Conservation (phyloP, 2,888 invertebrate genomes). For the Stenodera caucasica region DNA sequence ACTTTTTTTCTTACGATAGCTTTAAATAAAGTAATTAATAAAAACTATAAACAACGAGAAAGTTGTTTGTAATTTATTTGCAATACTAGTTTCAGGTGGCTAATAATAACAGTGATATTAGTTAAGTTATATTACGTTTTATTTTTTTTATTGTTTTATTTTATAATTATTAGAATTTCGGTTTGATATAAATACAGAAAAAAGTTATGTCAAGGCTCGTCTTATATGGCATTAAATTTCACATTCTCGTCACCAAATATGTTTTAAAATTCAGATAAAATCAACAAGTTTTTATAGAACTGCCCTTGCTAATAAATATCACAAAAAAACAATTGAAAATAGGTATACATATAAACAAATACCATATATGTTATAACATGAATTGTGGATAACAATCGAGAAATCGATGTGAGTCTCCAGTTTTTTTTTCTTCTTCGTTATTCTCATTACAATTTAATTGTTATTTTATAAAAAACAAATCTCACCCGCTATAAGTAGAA, state of each 20-base stretch:
- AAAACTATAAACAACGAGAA: conserved; percentile 2
- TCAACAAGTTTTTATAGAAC: conserved; percentile 5
- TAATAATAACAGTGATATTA: conserved; percentile 9
- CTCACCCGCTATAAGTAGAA: conserved; percentile 3
- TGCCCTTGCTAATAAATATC: conserved; percentile 11
- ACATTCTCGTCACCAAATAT: conserved; percentile 4
- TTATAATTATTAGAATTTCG: neutral
- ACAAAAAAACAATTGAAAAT: neutral
- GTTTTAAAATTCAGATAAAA: conserved; percentile 7
- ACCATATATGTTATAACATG: neutral
- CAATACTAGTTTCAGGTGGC: conserved; percentile 9
- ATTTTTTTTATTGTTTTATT: neutral
- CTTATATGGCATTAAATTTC: neutral
- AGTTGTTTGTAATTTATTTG: conserved; percentile 10
- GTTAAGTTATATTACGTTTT: neutral
- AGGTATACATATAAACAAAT: neutral
- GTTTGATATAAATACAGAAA: neutral
- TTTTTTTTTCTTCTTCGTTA: neutral
- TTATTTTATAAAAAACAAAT: neutral
- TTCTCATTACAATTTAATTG: neutral
- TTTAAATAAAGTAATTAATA: neutral
- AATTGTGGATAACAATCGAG: conserved; percentile 6
- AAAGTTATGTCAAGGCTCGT: conserved; percentile 1
- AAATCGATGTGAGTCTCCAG: neutral
- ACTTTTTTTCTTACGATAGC: neutral